Percentiles rank a stretch among this genome's conserved stretches.
Evolutionary conservation across 2,888 invertebrate species (phyloP).

Genomic region (Apantesis nais): DNA sequence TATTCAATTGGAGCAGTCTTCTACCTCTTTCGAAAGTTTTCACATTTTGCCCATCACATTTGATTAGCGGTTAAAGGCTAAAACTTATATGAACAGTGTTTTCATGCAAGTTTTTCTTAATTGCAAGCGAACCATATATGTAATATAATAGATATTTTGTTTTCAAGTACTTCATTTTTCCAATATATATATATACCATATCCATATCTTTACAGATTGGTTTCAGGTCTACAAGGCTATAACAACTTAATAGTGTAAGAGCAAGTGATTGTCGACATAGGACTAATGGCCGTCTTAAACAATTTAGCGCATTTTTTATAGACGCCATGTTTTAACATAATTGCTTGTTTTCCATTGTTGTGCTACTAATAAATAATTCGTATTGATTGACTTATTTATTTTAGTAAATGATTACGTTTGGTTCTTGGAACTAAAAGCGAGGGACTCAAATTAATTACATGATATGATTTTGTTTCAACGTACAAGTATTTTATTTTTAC

Average conservation of each 20-base stretch:
- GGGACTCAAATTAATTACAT: not conserved
- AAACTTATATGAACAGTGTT: no score
- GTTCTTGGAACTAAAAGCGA: not conserved
- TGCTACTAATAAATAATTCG: conserved; percentile 34
- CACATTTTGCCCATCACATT: no score
- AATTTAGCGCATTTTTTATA: conserved; percentile 70
- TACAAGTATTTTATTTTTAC: no score
- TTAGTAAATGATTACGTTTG: not conserved
- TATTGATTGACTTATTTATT: conserved; percentile 18
- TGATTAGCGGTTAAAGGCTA: no score
- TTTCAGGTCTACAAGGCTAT: conserved; percentile 61
- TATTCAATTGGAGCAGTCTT: no score
- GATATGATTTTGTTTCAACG: not conserved
- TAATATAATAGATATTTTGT: no score
- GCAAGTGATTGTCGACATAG: conserved; percentile 69
- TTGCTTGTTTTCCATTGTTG: conserved; percentile 49
- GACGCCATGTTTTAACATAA: conserved; percentile 50
- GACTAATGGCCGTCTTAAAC: conserved; percentile 75
- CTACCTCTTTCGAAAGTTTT: no score
- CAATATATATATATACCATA: no score
- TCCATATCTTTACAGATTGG: conserved; percentile 39
- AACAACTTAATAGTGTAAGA: conserved; percentile 80
- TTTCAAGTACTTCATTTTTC: no score
- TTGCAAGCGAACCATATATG: no score
- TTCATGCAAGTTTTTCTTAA: no score